These are phyloP conservation scores for Nipponia nippon DNA, from an alignment of 2,113 vertebrate genomes.

Conservation along the genomic window DNA sequence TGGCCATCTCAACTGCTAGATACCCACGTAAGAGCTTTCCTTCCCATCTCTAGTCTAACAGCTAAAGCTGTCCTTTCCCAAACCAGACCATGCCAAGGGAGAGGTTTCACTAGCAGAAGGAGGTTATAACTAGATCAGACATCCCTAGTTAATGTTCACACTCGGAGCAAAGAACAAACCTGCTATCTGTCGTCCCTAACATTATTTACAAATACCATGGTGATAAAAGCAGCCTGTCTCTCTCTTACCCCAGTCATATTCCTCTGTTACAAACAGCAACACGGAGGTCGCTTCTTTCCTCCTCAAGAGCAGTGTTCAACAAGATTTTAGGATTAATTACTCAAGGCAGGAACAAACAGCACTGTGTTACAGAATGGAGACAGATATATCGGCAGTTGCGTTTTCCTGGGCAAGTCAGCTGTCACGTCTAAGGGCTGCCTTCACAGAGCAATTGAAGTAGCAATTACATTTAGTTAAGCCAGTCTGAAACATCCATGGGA, in stretches of 20 bases:
- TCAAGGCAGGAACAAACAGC: neutral
- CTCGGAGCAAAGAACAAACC: neutral
- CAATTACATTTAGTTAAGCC: neutral
- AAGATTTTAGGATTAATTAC: neutral
- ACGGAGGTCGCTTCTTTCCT: accelerated
- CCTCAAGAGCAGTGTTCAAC: neutral
- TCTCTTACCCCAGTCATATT: neutral
- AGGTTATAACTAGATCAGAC: neutral
- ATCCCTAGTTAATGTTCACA: neutral
- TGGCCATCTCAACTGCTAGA: neutral
- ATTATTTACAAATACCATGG: neutral
- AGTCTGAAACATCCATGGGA: neutral
- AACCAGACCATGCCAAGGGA: neutral
- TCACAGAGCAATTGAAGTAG: neutral
- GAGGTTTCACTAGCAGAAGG: neutral
- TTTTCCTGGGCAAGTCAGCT: neutral
- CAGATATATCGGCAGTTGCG: neutral
- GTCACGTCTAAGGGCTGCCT: neutral
- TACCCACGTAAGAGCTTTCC: neutral
- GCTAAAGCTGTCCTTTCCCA: neutral
- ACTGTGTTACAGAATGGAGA: neutral
- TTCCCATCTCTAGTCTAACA: neutral
- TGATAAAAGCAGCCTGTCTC: neutral
- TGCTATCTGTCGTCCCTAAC: neutral
- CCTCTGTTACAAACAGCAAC: neutral